Evolutionary conservation across 2,888 invertebrate species (phyloP), one percentile per base, ranked within the genome.

Genomic region (Mimumesa dahlbomi): DNA sequence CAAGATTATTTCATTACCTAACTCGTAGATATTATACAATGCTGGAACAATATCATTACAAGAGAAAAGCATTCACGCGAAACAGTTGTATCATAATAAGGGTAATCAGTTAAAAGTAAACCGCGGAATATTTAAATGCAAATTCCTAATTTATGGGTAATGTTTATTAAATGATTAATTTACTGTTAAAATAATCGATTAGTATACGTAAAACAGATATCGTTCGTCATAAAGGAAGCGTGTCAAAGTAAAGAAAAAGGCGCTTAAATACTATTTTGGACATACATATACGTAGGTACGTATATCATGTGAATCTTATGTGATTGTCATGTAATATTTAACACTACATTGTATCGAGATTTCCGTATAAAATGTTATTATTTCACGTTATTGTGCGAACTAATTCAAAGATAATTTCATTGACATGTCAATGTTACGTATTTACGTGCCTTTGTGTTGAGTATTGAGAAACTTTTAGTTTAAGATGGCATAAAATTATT

Each of bases 1-100:
- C 69, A 76, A 74, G 74, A 81, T 77, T 77, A 77, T 77, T 75
- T 75, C 68, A 67, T 70, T 81, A 81, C n/a, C n/a, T n/a, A n/a
- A 74, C 62, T 68, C 68, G 40, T 76, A 66, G 67, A 70, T 75
- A 67, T 70, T 66, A 76, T 73, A 43, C 62, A 70, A 73, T 66
- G 69, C 65, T 74, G 64, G 66, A 67, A 67, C 34, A 64, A 67
- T 65, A 63, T 69, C 66, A 73, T 73, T 69, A 73, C 62, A 61
- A 42, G 52, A 21, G n/a, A 61, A 48, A 70, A 56, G 46, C 46
- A 62, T 75, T 67, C 65, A 58, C 61, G 61, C 69, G 46, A 49
- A 48, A 71, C 61, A 53, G 61, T 57, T 73, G 72, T 73, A 73
- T 53, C 61, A 73, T 69, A 73, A 63, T 56, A 46, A 70, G 38